Evolutionary conservation across 2,113 vertebrate genomes (phyloP).

Genomic region (Neodon shergylaensis): DNA sequence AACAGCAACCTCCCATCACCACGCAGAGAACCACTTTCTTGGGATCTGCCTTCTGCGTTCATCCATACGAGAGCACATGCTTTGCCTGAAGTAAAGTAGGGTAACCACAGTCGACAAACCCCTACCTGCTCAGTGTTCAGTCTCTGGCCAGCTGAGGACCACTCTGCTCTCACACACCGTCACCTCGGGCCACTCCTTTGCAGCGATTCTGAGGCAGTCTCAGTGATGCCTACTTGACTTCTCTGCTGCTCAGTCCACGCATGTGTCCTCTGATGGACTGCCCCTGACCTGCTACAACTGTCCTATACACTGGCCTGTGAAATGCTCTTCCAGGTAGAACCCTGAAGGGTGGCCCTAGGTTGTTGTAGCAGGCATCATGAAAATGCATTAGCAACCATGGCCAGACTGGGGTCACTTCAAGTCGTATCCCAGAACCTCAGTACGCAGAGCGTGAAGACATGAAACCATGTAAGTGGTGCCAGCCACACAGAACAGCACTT

Average conservation of each 20-base stretch:
- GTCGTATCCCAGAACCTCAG: background rate
- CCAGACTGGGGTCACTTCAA: background rate
- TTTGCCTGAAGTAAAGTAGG: background rate
- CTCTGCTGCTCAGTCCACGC: background rate
- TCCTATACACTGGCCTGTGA: background rate
- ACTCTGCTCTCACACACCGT: background rate
- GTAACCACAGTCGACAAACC: no score
- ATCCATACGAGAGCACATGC: background rate
- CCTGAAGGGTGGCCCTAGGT: background rate
- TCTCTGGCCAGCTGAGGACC: background rate
- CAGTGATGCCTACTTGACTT: background rate
- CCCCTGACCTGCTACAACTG: background rate
- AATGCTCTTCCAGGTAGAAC: background rate
- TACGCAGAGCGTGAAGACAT: accelerated
- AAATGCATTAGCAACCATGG: background rate
- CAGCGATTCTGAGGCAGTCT: background rate
- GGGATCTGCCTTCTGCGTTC: background rate
- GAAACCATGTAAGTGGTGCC: background rate
- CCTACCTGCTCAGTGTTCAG: background rate
- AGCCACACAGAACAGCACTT: background rate
- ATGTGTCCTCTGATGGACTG: background rate
- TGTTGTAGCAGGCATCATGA: accelerated
- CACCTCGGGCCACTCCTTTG: background rate
- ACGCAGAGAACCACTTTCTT: background rate
- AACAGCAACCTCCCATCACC: background rate